Evolutionary conservation across 2,797 vertebrate species (phyloP).

Genomic region (Halcyon chelicuti): DNA sequence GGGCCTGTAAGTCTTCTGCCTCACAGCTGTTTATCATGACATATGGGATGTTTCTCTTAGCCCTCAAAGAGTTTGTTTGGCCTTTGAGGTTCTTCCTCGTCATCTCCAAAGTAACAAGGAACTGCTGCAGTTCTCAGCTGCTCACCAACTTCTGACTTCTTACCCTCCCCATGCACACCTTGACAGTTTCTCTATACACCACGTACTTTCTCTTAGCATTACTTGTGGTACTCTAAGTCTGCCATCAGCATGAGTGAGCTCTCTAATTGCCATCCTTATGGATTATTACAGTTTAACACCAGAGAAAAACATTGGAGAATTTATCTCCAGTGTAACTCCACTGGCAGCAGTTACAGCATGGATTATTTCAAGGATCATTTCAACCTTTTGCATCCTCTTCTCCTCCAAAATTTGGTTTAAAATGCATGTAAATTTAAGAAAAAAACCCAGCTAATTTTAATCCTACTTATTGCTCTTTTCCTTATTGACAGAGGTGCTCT

Average conservation of each 20-base stretch:
- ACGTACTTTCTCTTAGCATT: not conserved
- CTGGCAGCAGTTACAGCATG: not conserved
- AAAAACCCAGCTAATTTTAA: not conserved
- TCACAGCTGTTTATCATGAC: not conserved
- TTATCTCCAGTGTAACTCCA: not conserved
- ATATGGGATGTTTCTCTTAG: not conserved
- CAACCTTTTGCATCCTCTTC: not conserved
- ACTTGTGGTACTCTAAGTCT: not conserved
- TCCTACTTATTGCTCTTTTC: not conserved
- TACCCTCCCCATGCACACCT: not conserved
- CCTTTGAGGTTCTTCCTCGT: not conserved
- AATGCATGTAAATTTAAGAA: not conserved
- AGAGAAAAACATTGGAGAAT: not conserved
- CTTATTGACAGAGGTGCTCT: not conserved
- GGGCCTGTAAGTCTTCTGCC: not conserved
- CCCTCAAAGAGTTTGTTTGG: not conserved
- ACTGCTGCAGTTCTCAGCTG: conserved; percentile 27
- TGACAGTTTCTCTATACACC: not conserved
- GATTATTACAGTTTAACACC: not conserved
- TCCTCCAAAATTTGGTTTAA: not conserved
- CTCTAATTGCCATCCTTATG: not conserved
- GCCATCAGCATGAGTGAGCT: not conserved
- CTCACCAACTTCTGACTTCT: not conserved
- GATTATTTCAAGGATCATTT: not conserved
- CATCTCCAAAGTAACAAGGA: not conserved